Percentiles rank a stretch among this genome's conserved stretches.
phyloP scores from a whole-genome alignment of 1,140 invertebrate genomes.

The Lucilia cuprina region DNA sequence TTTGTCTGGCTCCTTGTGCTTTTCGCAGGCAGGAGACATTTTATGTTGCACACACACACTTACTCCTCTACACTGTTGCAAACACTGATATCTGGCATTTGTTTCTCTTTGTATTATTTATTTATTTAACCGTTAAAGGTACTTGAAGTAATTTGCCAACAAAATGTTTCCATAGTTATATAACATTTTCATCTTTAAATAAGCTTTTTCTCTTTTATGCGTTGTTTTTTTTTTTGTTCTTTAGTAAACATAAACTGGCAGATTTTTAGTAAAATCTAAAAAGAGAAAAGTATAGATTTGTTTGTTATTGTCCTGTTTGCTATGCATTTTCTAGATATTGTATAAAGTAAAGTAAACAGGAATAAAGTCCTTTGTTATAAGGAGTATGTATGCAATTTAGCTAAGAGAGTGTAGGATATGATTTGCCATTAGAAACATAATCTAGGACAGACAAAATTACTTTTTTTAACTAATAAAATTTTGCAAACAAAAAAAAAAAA shows the following conservation, averaged over 20 bases:
- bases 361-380: slow-evolving; percentile 16
- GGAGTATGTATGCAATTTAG: background rate
- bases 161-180: background rate
- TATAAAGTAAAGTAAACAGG: background rate
- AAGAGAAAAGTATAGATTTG: background rate
- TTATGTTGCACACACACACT: background rate
- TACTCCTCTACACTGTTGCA: background rate
- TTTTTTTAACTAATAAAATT: background rate
- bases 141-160: slow-evolving; percentile 31
- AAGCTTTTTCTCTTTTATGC: background rate
- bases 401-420: background rate
- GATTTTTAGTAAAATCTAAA: background rate
- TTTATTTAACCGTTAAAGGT: slow-evolving; percentile 18
- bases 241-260: background rate
- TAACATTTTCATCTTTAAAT: background rate
- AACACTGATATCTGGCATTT: background rate
- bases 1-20: background rate
- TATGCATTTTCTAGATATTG: background rate
- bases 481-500: too few species aligned
- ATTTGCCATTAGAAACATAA: background rate
- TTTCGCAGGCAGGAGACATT: background rate
- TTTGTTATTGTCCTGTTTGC: background rate
- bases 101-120: background rate
- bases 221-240: background rate
- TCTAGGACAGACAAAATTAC: background rate